These are phyloP conservation scores for Semaprochilodus insignis DNA, from an alignment of 2,797 vertebrate species.

Conservation along the genomic window DNA sequence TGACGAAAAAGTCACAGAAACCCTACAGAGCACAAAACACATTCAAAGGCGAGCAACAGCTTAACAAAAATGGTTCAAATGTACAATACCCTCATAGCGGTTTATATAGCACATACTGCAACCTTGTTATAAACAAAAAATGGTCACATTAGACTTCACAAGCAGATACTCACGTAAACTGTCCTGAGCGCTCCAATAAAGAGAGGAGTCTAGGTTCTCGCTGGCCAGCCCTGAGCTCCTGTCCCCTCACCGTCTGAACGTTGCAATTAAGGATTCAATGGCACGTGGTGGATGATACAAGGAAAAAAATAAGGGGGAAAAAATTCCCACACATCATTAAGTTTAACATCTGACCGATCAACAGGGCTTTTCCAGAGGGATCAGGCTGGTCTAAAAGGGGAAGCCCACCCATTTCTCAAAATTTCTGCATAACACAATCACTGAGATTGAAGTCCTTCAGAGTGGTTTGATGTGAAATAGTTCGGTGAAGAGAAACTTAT, in stretches of 20 bases:
- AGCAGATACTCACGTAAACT: conserved; percentile 82
- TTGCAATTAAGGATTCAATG: conserved; percentile 77
- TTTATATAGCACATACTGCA: neutral
- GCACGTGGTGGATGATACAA: conserved; percentile 48
- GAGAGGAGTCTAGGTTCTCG: conserved; percentile 82
- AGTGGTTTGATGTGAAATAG: too few relatives aligned
- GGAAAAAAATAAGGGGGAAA: too few relatives aligned
- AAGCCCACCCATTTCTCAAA: neutral
- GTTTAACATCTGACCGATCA: neutral
- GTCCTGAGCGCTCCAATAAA: conserved; percentile 78
- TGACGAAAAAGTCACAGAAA: neutral
- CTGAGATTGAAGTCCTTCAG: neutral
- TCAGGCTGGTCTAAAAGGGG: neutral
- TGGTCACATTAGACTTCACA: neutral
- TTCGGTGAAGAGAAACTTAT: too few relatives aligned
- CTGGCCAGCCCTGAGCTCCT: conserved; percentile 77
- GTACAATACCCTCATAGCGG: neutral
- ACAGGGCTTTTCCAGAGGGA: neutral
- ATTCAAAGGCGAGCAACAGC: neutral
- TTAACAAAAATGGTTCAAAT: neutral
- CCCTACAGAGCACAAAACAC: neutral
- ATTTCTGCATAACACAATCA: too few relatives aligned
- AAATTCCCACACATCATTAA: neutral
- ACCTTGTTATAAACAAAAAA: conserved; percentile 4
- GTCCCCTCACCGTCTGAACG: conserved; percentile 80